Percentiles rank a stretch among this genome's conserved stretches.
These are phyloP conservation scores for Phoxinus phoxinus DNA, from an alignment of 2,113 vertebrate genomes.

Conservation along the genomic window DNA sequence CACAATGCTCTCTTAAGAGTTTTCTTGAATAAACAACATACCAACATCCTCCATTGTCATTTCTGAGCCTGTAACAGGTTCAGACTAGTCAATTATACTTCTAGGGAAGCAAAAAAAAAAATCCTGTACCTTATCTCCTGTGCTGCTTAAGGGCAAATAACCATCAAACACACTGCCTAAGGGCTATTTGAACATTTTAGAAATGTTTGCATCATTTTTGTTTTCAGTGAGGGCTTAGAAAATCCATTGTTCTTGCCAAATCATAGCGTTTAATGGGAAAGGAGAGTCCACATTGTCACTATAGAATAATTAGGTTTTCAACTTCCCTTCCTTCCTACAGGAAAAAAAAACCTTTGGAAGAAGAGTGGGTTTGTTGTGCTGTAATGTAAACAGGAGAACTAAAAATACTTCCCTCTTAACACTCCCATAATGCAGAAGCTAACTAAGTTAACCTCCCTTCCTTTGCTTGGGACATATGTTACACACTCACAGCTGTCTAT, in stretches of 20 bases:
- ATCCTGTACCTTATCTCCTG: no score
- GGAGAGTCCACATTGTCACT: not conserved
- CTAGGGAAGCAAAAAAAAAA: not conserved
- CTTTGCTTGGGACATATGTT: not conserved
- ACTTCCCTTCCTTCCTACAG: slow-evolving; percentile 12
- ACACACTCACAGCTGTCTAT: slow-evolving; percentile 1
- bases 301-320: slow-evolving; percentile 1
- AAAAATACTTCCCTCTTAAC: slow-evolving; percentile 51
- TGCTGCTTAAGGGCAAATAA: not conserved
- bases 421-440: not conserved
- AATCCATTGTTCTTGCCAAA: not conserved
- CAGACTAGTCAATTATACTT: slow-evolving; percentile 10
- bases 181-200: not conserved
- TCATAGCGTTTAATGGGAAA: not conserved
- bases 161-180: not conserved
- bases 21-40: slow-evolving; percentile 38
- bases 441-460: not conserved
- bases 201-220: not conserved
- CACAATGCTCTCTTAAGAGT: slow-evolving; percentile 6
- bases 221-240: not conserved
- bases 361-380: slow-evolving; percentile 28
- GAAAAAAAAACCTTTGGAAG: slow-evolving; percentile 14
- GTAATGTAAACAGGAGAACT: slow-evolving; percentile 57
- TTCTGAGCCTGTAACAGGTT: slow-evolving; percentile 9
- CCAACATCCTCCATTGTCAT: slow-evolving; percentile 4